Conservation (phyloP, 2,797 vertebrate species). For the Macrochelys suwanniensis region DNA sequence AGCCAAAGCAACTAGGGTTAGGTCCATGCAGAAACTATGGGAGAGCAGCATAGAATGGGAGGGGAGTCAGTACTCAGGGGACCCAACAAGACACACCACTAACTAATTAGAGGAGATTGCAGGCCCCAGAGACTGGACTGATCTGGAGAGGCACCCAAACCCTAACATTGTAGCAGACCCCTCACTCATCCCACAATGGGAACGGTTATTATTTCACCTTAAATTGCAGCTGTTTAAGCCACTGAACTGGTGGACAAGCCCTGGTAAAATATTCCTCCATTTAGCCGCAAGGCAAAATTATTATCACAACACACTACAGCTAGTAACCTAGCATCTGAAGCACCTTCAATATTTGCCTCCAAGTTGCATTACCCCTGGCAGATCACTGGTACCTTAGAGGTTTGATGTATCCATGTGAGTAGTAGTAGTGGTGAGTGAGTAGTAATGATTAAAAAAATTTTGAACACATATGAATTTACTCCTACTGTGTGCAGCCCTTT, state of each 20-base stretch:
- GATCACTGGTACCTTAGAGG: not conserved
- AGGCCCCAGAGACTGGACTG: not conserved
- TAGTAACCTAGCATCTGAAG: not conserved
- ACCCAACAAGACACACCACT: not conserved
- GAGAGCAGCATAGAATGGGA: not conserved
- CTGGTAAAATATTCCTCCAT: not conserved
- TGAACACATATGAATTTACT: not conserved
- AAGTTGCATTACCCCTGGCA: not conserved
- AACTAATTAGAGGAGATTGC: not conserved
- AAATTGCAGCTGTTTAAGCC: not conserved
- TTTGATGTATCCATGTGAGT: not conserved
- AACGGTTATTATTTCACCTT: not conserved
- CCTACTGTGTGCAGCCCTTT: not conserved
- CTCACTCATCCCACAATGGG: not conserved
- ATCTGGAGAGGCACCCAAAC: not conserved
- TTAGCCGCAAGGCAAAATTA: not conserved
- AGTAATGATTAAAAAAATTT: not conserved
- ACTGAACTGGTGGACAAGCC: not conserved
- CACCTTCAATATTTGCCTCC: not conserved
- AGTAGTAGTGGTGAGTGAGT: no score
- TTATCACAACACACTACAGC: not conserved
- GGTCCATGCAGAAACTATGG: not conserved
- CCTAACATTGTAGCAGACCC: not conserved
- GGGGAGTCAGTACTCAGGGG: not conserved
- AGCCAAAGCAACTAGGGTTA: not conserved